phyloP scores from a whole-genome alignment of 2,888 invertebrate genomes.

The Lasioglossum villosulum region DNA sequence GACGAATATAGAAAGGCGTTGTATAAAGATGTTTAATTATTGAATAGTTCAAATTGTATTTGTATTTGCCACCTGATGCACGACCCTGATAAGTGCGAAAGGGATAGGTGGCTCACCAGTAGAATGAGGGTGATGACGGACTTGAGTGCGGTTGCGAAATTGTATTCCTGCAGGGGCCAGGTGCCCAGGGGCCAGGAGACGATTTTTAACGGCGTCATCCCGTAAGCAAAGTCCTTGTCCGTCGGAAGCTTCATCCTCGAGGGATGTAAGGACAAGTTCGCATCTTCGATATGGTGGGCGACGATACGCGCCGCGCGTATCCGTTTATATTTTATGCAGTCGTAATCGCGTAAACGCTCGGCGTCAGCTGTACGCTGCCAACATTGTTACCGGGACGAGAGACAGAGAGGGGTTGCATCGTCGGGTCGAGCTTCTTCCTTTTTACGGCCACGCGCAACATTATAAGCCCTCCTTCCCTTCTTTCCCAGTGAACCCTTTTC shows the following conservation, averaged over 20 bases:
- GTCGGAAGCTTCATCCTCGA: slow-evolving; percentile 12
- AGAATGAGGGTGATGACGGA: neutral
- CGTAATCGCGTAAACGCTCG: slow-evolving; percentile 12
- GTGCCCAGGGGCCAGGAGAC: slow-evolving; percentile 38
- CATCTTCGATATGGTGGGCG: neutral
- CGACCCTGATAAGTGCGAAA: neutral
- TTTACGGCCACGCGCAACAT: neutral
- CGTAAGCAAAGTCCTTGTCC: slow-evolving; percentile 33
- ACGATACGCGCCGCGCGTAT: neutral
- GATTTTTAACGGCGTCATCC: slow-evolving; percentile 19
- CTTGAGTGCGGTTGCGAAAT: neutral
- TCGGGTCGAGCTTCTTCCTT: neutral
- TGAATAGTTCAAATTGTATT: no score
- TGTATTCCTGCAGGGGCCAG: slow-evolving; percentile 23
- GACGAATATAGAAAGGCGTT: no score
- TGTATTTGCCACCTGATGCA: no score
- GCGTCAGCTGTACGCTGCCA: neutral
- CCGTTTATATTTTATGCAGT: slow-evolving; percentile 17
- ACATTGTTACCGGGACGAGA: neutral
- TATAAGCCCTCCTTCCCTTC: no score
- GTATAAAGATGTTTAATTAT: no score
- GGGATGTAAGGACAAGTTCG: neutral
- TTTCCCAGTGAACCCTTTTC: no score
- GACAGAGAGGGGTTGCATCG: neutral
- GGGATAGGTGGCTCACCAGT: neutral